Base-by-base conservation (phyloP, 2,113 vertebrate species). In the Pungitius pungitius region DNA sequence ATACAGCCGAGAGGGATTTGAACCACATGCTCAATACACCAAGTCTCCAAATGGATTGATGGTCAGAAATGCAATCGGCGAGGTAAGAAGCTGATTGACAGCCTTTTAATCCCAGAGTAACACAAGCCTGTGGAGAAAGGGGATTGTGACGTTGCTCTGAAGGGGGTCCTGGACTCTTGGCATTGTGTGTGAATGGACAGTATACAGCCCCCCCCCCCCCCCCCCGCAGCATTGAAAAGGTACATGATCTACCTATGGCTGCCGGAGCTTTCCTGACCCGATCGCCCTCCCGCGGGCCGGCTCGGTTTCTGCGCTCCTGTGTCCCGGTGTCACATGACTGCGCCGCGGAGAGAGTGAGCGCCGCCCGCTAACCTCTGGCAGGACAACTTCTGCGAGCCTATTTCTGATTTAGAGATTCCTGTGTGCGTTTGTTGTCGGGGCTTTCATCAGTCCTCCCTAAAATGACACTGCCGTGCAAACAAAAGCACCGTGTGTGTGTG, bases 281-380 rank as follows among this genome's bases (percentile, higher is more conserved):
- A 56, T 47, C 14, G 85, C 79, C 87, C 88, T 82, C 91, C 89
- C 45, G 71, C 75, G 33, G 90, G 63, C 60, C 52, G 70, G 88
- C 91, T 90, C 77, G 14, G 90, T 92, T 93, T 91, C 92, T 84
- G 67, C 73, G 60, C 67, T 80, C 83, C 78, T 85, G 86, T 75
- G 89, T 87, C 69, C 70, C 37, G 26, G 40, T 70, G 90, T 90
- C 86, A 92, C 78, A 72, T 81, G 90, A 93, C 87, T 89, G 71
- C 55, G 0, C 22, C 2, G 8, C 2, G 7, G 4, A 37, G 20
- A 54, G 14, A 49, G 35, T 5, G 64, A 14, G 54, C 30, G 14
- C 68, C n/a, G 39, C 37, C 60, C 18, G 42, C 65, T 73, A 63
- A 85, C 75, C 76, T 69, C 52, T 51, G 75, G 43, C 70, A 33